Conservation (phyloP, 1,140 invertebrate species). For the Conopomorpha cramerella region DNA sequence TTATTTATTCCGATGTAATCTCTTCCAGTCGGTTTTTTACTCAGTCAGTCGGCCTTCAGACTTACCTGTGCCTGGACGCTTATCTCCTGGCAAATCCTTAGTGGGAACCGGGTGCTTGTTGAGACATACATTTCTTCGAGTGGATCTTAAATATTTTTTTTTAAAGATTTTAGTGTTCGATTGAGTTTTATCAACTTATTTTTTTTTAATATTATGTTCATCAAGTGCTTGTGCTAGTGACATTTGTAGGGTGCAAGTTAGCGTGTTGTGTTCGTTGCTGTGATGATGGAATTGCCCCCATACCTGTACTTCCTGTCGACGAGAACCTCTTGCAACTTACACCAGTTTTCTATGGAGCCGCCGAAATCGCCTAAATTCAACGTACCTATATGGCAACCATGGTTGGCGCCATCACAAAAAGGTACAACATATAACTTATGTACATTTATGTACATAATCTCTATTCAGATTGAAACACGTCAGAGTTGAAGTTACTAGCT, state of each 20-base stretch:
- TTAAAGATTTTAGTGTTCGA: too few species aligned
- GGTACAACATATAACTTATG: constrained; percentile 14
- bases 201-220: constrained; percentile 1
- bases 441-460: too few species aligned
- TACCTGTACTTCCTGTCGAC: constrained; percentile 41
- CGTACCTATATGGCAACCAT: constrained; percentile 55
- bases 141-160: too few species aligned
- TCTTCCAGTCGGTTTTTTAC: constrained; percentile 60
- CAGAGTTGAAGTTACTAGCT: too few species aligned
- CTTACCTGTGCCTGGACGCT: constrained; percentile 54
- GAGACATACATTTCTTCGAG: too few species aligned
- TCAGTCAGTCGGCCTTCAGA: constrained; percentile 58
- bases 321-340: constrained; percentile 25
- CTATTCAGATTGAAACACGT: too few species aligned
- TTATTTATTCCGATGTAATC: constrained; percentile 64
- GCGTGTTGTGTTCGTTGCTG: too few species aligned
- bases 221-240: constrained; percentile 8
- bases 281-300: constrained; percentile 53
- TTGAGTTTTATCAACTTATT: too few species aligned
- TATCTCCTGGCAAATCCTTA: too few species aligned
- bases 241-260: constrained; percentile 11
- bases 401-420: constrained; percentile 41
- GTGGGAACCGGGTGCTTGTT: too few species aligned
- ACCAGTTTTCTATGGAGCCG: constrained; percentile 46
- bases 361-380: constrained; percentile 60